Conservation (phyloP, 2,797 vertebrate species). For the Rhinoraja longicauda region DNA sequence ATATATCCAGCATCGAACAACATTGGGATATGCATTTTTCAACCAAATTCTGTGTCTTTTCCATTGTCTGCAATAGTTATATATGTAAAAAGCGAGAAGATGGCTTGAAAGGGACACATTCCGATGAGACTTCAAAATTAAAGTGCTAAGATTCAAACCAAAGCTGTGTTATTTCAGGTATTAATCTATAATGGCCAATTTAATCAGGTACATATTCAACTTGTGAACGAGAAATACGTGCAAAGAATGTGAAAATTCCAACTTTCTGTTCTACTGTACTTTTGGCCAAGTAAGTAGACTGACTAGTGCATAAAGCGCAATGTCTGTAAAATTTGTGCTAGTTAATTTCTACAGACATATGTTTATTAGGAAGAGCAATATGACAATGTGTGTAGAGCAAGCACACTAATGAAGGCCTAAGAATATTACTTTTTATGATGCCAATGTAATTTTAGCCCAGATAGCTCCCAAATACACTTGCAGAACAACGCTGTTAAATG, state of each 20-base stretch:
- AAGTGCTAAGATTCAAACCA: constrained; percentile 31
- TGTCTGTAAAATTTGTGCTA: constrained; percentile 30
- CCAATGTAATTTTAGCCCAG: constrained; percentile 8
- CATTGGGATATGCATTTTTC: constrained; percentile 12
- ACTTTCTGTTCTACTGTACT: constrained; percentile 21
- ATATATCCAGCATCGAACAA: not conserved
- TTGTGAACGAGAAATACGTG: not conserved
- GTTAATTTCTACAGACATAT: constrained; percentile 24
- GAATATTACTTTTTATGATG: constrained; percentile 28
- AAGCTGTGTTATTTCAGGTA: constrained; percentile 21
- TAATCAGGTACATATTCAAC: not conserved
- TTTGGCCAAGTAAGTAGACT: constrained; percentile 6
- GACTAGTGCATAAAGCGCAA: constrained; percentile 25
- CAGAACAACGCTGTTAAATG: constrained; percentile 1
- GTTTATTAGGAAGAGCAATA: constrained; percentile 27
- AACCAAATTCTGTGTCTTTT: not conserved
- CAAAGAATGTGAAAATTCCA: constrained; percentile 22
- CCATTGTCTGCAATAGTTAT: not conserved
- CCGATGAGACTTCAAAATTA: not conserved
- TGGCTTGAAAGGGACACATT: constrained; percentile 19
- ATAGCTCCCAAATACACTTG: constrained; percentile 27
- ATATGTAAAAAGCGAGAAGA: not conserved
- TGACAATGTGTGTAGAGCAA: constrained; percentile 18
- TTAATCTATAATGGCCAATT: constrained; percentile 6
- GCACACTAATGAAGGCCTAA: not conserved